A percentile compares a stretch with the other conserved stretches of the same genome.
These are phyloP conservation scores for Antechinus flavipes DNA, from an alignment of 2,113 vertebrate species.

Conservation along the genomic window DNA sequence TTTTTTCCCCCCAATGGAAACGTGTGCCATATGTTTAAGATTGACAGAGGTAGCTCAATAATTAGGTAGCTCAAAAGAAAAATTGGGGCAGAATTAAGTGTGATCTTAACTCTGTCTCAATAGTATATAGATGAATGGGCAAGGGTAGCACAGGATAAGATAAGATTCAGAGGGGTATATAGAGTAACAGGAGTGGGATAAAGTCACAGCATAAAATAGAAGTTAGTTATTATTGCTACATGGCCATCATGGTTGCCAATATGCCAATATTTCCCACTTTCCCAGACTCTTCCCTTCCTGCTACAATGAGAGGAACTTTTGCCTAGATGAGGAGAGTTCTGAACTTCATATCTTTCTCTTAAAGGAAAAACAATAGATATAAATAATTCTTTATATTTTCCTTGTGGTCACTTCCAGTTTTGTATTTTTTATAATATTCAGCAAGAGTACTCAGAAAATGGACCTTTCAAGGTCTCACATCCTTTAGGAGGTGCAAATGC, in stretches of 20 bases:
- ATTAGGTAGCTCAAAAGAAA: too few relatives aligned
- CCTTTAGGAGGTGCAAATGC: background rate
- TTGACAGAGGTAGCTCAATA: too few relatives aligned
- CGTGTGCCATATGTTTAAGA: too few relatives aligned
- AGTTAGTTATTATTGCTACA: background rate
- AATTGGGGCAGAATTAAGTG: too few relatives aligned
- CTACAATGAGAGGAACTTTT: too few relatives aligned
- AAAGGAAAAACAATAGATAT: background rate
- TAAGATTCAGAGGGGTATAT: too few relatives aligned
- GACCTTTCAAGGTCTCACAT: background rate
- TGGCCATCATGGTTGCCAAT: background rate
- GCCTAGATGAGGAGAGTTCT: background rate
- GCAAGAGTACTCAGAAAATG: background rate
- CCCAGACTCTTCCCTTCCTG: too few relatives aligned
- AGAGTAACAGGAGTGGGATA: too few relatives aligned
- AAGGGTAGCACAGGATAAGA: too few relatives aligned
- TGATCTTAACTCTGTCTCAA: too few relatives aligned
- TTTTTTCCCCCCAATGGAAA: too few relatives aligned
- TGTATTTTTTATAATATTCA: background rate
- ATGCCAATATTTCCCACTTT: background rate
- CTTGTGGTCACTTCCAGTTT: background rate
- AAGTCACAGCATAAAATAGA: background rate
- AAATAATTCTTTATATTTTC: background rate
- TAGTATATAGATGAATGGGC: too few relatives aligned
- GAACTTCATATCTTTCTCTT: background rate